These are phyloP conservation scores for Aplidium turbinatum DNA, from an alignment of 23 tunicate genomes.

Conservation along the genomic window DNA sequence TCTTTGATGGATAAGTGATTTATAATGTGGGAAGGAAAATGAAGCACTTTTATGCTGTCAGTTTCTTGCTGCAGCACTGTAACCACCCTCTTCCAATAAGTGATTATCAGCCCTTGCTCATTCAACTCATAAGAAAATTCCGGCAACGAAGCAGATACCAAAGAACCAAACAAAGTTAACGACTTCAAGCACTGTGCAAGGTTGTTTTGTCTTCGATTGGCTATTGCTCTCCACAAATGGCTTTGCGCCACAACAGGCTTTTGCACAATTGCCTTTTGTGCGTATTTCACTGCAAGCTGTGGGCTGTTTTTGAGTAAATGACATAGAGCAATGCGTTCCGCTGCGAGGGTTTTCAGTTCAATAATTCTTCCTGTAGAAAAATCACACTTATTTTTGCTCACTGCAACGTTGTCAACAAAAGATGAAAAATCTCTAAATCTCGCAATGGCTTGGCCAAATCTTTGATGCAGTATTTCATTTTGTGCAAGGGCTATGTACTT, in stretches of 20 bases:
- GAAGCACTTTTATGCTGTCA: conserved; percentile 2
- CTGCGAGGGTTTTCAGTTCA: conserved; percentile 22
- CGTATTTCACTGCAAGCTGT: conserved; percentile 13
- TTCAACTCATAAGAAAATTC: conserved; percentile 15
- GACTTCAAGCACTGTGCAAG: conserved; percentile 7
- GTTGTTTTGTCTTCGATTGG: conserved; percentile 11
- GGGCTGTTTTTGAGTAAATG: conserved; percentile 11
- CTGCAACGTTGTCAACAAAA: conserved; percentile 37
- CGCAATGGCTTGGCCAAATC: conserved; percentile 19
- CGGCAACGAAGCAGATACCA: conserved; percentile 5
- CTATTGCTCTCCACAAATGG: conserved; percentile 44
- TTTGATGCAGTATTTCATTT: background rate
- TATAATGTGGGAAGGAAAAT: conserved; percentile 11
- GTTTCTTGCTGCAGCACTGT: background rate
- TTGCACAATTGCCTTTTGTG: conserved; percentile 18
- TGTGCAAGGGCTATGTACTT: conserved; percentile 18
- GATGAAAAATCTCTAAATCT: conserved; percentile 10
- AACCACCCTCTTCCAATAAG: conserved; percentile 26
- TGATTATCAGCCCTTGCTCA: conserved; percentile 10
- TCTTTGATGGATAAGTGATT: background rate
- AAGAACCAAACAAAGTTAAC: conserved; percentile 22
- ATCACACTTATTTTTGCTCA: conserved; percentile 11
- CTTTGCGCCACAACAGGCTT: conserved; percentile 29
- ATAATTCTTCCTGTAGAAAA: conserved; percentile 21
- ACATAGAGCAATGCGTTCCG: conserved; percentile 18